phyloP scores from a whole-genome alignment of 2,797 vertebrate genomes.

The Orientallactaga sibirica region DNA sequence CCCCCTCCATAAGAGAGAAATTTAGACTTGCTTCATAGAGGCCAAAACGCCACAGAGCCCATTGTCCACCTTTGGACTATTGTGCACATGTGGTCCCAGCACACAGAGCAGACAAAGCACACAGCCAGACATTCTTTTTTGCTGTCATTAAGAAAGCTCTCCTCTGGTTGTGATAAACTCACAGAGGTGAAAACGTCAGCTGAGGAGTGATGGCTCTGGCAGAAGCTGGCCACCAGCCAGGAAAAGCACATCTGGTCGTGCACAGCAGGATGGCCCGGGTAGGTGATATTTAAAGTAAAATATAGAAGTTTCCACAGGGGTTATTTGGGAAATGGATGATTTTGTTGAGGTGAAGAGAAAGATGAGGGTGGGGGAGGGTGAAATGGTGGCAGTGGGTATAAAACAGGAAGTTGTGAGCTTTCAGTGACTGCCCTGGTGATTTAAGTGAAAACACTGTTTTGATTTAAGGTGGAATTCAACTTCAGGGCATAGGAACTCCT shows the following conservation, averaged over 20 bases:
- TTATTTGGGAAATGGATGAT: conserved; percentile 65
- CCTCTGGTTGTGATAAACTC: neutral
- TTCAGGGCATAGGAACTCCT: neutral
- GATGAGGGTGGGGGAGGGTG: neutral
- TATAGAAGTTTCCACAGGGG: conserved; percentile 18
- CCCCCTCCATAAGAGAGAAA: neutral
- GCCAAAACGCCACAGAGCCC: neutral
- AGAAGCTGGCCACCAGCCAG: conserved; percentile 44
- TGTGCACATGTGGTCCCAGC: neutral
- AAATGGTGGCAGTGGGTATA: neutral
- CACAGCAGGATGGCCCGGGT: neutral
- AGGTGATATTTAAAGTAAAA: conserved; percentile 65
- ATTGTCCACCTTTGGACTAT: neutral
- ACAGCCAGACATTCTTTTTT: neutral
- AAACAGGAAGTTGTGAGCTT: conserved; percentile 52
- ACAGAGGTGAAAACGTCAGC: conserved; percentile 43
- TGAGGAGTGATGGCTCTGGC: conserved; percentile 4
- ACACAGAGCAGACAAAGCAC: neutral
- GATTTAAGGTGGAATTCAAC: conserved; percentile 8
- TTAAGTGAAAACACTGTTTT: neutral
- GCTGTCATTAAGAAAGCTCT: neutral
- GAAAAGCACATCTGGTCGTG: conserved; percentile 41
- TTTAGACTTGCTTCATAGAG: neutral
- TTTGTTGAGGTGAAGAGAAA: conserved; percentile 25
- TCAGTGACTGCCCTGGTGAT: neutral